Conservation (phyloP, 2,888 invertebrate species). For the Palloptera scutellata region DNA sequence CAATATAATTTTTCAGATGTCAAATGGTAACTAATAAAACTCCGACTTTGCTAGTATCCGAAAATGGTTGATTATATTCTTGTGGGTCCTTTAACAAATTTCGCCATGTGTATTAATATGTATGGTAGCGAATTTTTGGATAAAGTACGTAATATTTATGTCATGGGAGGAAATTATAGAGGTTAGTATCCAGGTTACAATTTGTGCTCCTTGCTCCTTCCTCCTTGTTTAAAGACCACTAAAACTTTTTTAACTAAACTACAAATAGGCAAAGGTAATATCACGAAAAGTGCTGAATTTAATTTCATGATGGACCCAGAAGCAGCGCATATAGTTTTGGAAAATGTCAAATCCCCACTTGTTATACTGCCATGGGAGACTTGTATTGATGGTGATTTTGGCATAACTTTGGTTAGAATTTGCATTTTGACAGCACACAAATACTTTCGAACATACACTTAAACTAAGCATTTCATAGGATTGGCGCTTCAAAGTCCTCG, state of each 20-base stretch:
- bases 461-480: constrained; percentile 57
- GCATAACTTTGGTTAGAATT: constrained; percentile 45
- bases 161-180: constrained; percentile 82
- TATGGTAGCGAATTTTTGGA: constrained; percentile 68
- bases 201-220: too few relatives aligned
- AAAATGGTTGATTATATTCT: constrained; percentile 70
- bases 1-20: neutral
- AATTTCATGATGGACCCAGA: constrained; percentile 81
- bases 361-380: constrained; percentile 75
- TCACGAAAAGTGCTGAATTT: constrained; percentile 73
- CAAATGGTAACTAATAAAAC: neutral
- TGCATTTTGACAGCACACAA: neutral
- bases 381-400: constrained; percentile 59
- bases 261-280: constrained; percentile 67
- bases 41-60: constrained; percentile 55
- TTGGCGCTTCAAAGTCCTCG: constrained; percentile 64
- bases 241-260: neutral
- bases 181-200: constrained; percentile 64
- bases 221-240: neutral
- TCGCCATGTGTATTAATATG: constrained; percentile 76
- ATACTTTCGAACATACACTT: constrained; percentile 9
- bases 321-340: constrained; percentile 74
- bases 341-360: constrained; percentile 66
- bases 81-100: constrained; percentile 79
- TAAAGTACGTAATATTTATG: constrained; percentile 72